Evolutionary conservation across 2,113 vertebrate genomes (phyloP), one percentile per base, ranked within the genome.

Genomic region (Catharus minimus): DNA sequence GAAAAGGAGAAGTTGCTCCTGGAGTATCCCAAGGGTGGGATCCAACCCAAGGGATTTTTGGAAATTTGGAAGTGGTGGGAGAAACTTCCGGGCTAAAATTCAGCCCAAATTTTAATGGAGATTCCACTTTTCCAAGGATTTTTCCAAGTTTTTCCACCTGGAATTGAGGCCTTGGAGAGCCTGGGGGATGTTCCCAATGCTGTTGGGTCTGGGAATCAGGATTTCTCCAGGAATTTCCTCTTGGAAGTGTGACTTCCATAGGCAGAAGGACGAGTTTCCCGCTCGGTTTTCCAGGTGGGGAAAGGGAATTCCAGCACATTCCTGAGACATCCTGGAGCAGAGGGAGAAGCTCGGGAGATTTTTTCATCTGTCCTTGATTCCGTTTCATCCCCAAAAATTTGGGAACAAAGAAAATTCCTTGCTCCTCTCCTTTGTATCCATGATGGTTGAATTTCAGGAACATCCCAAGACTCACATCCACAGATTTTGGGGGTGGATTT

Each of bases 21-120:
- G 46, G 55, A 30, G 20, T 10, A 30, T 61, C 38, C 66, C 56
- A 8, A 43, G 26, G 55, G 24, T 30, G 32, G 26, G 46, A 30
- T 71, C 16, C 3, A 10, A 24, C 10, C 13, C 0, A 0, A 21
- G 7, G 9, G 0, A 19, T 43, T 79, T 20, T 39, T 39, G 39
- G 39, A 39, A 39, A 39, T 39, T 32, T 44, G 56, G 46, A 52
- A 69, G 4, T 4, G 20, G 6, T 36, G 16, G 32, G 7, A 71
- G 26, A 61, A 52, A 36, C 2, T 16, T 30, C 20, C 20, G 5
- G 2, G 1, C 16, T 3, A 9, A 30, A 30, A 43, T 60, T 52
- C 55, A 24, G 6, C 16, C 13, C 0, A 27, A 43, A 60, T 82
- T 32, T 71, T 30, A 10, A 21, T 0, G 4, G 55, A 10, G 8